phyloP scores from a whole-genome alignment of 2,113 vertebrate genomes.

The Brachirus orientalis region DNA sequence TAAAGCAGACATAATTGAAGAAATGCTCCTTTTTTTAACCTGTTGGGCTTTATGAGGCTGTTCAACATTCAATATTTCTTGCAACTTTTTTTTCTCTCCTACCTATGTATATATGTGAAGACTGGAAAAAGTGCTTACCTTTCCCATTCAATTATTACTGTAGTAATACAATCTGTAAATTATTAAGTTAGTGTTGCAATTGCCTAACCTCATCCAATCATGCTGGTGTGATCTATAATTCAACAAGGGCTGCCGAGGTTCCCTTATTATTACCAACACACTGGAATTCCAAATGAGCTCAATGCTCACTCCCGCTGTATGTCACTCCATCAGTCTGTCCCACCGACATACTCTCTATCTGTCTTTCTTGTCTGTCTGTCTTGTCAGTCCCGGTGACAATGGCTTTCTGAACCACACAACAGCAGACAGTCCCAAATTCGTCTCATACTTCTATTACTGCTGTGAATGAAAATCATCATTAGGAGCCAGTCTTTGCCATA shows the following conservation, averaged over 20 bases:
- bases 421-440: slow-evolving; percentile 46
- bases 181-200: slow-evolving; percentile 77
- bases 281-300: slow-evolving; percentile 70
- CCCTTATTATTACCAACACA: slow-evolving; percentile 76
- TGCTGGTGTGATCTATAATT: slow-evolving; percentile 80
- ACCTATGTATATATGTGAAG: slow-evolving; percentile 23
- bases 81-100: slow-evolving; percentile 7
- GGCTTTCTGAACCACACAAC: slow-evolving; percentile 61
- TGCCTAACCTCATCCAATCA: slow-evolving; percentile 82
- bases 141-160: slow-evolving; percentile 70
- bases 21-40: slow-evolving; percentile 2
- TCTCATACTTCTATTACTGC: slow-evolving; percentile 56
- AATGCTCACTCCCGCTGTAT: slow-evolving; percentile 48
- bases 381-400: slow-evolving; percentile 2
- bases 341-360: slow-evolving; percentile 23
- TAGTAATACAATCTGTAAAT: slow-evolving; percentile 81
- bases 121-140: slow-evolving; percentile 38
- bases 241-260: slow-evolving; percentile 75
- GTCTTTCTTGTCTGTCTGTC: slow-evolving; percentile 51
- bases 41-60: background rate
- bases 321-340: slow-evolving; percentile 59
- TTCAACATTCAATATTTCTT: slow-evolving; percentile 7
- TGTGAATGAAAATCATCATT: slow-evolving; percentile 46
- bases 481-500: slow-evolving; percentile 33
- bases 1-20: background rate